Evolutionary conservation across 2,888 invertebrate genomes (phyloP).

Genomic region (Hemithea aestivaria): DNA sequence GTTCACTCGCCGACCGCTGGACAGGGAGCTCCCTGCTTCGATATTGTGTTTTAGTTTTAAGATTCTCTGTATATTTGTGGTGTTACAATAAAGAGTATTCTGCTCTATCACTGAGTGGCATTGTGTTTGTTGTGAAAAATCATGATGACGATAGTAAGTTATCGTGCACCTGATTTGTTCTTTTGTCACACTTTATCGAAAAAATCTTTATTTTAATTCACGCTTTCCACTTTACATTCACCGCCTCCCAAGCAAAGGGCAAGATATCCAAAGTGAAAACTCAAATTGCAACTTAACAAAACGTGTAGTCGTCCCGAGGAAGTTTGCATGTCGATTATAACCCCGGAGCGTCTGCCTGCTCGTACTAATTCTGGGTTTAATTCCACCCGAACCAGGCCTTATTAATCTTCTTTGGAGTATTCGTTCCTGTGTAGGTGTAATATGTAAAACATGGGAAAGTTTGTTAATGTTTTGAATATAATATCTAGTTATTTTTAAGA

Average conservation of each 20-base stretch:
- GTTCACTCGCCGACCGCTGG: too few relatives aligned
- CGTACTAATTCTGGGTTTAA: slow-evolving; percentile 18
- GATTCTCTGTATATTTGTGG: too few relatives aligned
- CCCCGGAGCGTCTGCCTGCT: slow-evolving; percentile 18
- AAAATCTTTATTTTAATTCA: neutral
- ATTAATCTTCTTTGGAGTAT: slow-evolving; percentile 23
- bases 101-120: too few relatives aligned
- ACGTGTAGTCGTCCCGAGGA: slow-evolving; percentile 35
- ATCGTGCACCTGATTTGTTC: too few relatives aligned
- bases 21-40: too few relatives aligned
- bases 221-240: slow-evolving; percentile 19
- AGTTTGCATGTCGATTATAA: slow-evolving; percentile 32
- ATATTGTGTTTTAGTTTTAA: too few relatives aligned
- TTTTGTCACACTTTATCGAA: too few relatives aligned
- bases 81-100: too few relatives aligned
- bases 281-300: slow-evolving; percentile 46
- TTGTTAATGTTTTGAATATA: slow-evolving; percentile 2
- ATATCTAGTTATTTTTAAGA: too few relatives aligned
- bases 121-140: too few relatives aligned
- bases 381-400: slow-evolving; percentile 25
- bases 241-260: slow-evolving; percentile 42
- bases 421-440: slow-evolving; percentile 1
- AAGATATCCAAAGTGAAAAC: slow-evolving; percentile 51
- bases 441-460: slow-evolving; percentile 1
- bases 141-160: too few relatives aligned